phyloP scores from a whole-genome alignment of 2,113 vertebrate genomes.

The Raja brachyura region DNA sequence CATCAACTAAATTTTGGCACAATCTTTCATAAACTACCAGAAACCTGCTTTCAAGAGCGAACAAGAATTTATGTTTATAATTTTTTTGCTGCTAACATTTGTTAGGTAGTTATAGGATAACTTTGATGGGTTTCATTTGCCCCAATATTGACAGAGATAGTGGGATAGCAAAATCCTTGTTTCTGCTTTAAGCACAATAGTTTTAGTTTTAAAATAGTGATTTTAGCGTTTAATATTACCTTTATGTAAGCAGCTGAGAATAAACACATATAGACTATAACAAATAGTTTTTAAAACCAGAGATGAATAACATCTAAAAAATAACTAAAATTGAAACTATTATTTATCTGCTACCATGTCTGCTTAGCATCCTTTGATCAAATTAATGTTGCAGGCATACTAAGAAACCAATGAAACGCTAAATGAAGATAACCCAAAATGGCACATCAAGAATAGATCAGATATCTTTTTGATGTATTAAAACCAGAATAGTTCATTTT shows the following conservation, averaged over 20 bases:
- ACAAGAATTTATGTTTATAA: neutral
- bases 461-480: neutral
- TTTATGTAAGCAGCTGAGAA: neutral
- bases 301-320: neutral
- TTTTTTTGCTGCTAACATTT: constrained; percentile 9
- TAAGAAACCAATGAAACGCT: neutral
- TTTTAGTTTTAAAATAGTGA: neutral
- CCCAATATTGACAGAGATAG: neutral
- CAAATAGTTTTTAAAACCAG: neutral
- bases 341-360: neutral
- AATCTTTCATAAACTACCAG: neutral
- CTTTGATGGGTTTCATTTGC: neutral
- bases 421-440: neutral
- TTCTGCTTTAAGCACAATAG: neutral
- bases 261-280: neutral
- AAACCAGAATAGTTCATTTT: no score
- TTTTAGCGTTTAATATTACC: neutral
- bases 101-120: neutral
- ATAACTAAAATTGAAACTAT: neutral
- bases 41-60: neutral
- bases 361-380: neutral
- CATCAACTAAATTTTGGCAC: neutral
- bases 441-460: neutral
- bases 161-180: neutral
- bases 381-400: neutral